Conservation (phyloP, 2,888 invertebrate genomes). For the Sphecodes monilicornis region DNA sequence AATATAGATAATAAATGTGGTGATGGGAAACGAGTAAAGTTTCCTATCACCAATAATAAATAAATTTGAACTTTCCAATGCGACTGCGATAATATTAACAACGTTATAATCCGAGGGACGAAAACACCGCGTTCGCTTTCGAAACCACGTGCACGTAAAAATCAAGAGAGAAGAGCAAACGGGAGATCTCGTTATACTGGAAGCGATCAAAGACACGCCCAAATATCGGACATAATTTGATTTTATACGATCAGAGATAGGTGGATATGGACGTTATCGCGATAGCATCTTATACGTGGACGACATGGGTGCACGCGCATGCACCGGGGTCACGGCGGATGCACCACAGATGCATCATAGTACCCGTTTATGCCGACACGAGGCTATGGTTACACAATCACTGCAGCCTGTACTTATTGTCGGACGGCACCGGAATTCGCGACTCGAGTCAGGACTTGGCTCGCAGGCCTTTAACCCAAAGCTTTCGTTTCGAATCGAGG, state of each 20-base stretch:
- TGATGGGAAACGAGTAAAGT: neutral
- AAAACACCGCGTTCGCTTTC: conserved; percentile 28
- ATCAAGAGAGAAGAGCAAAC: neutral
- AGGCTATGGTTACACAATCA: conserved; percentile 51
- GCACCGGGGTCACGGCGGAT: conserved; percentile 76
- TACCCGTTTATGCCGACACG: conserved; percentile 42
- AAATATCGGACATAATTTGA: conserved; percentile 9
- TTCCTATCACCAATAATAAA: too few relatives aligned
- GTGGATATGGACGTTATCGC: conserved; percentile 36
- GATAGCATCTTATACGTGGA: conserved; percentile 39
- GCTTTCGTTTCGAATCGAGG: neutral
- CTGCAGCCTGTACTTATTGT: conserved; percentile 26
- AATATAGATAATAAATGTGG: neutral
- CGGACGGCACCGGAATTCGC: conserved; percentile 49
- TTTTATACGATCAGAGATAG: conserved; percentile 40
- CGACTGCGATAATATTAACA: neutral
- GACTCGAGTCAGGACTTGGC: conserved; percentile 10
- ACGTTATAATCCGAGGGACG: conserved; percentile 24
- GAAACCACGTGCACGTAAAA: neutral
- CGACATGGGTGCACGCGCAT: conserved; percentile 59
- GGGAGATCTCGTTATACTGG: neutral
- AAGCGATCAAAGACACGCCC: neutral
- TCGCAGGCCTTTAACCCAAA: neutral
- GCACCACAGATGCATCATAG: conserved; percentile 67
- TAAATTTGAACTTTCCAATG: neutral